Evolutionary conservation across 2,888 invertebrate genomes (phyloP).

Genomic region (Erebia palarica): DNA sequence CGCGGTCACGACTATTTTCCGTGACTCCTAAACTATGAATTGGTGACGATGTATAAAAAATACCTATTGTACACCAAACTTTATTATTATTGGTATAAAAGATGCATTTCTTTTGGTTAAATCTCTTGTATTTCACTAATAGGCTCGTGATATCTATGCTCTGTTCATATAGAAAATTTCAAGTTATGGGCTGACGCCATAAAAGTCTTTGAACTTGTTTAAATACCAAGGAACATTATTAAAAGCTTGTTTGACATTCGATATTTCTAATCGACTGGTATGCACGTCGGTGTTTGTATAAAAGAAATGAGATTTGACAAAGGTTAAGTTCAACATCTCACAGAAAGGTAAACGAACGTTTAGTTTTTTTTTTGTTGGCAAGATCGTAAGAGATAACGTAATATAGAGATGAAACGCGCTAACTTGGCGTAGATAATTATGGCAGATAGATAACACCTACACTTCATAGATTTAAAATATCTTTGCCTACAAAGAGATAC

Average conservation of each 20-base stretch:
- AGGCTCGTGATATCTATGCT: slow-evolving; percentile 27
- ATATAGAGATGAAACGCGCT: neutral
- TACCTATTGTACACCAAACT: slow-evolving; percentile 34
- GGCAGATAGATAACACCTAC: neutral
- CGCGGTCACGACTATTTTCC: slow-evolving; percentile 63
- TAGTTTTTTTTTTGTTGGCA: neutral
- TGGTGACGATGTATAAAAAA: slow-evolving; percentile 40
- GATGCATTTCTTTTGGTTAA: slow-evolving; percentile 3
- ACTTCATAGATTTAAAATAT: neutral
- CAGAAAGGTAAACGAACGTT: slow-evolving; percentile 10
- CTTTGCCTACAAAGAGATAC: neutral
- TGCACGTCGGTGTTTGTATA: neutral
- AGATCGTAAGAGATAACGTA: slow-evolving; percentile 1
- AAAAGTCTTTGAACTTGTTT: neutral
- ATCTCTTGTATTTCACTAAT: slow-evolving; percentile 30
- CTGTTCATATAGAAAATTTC: slow-evolving; percentile 9
- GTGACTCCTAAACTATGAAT: slow-evolving; percentile 58
- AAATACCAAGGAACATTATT: neutral
- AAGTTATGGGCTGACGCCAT: neutral
- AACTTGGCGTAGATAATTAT: neutral
- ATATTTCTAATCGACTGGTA: neutral
- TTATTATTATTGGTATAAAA: slow-evolving; percentile 32
- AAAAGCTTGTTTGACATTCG: neutral
- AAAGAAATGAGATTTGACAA: slow-evolving; percentile 6
- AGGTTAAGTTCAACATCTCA: slow-evolving; percentile 19